Percentiles rank a stretch among this genome's conserved stretches.
phyloP scores from a whole-genome alignment of 2,113 vertebrate genomes.

The Rhizomys pruinosus region DNA sequence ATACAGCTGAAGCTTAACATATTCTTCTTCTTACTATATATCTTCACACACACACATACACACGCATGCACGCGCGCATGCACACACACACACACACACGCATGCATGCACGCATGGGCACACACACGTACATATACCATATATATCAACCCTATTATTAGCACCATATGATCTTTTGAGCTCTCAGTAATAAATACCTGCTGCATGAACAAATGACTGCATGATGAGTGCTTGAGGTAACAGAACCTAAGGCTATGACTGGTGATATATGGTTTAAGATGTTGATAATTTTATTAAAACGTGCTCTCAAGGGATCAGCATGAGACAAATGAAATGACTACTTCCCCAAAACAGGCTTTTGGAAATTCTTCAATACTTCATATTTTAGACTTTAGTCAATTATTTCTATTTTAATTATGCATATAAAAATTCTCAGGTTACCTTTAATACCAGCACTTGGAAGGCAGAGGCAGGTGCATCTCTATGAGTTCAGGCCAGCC shows the following conservation, averaged over 20 bases:
- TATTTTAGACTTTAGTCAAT: constrained; percentile 15
- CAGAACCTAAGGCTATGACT: constrained; percentile 22
- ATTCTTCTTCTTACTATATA: background rate
- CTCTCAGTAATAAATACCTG: background rate
- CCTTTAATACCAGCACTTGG: no score
- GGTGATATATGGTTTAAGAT: constrained; percentile 3
- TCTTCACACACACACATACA: background rate
- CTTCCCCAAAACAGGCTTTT: background rate
- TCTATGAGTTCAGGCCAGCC: no score
- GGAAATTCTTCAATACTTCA: constrained; percentile 10
- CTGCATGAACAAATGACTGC: background rate
- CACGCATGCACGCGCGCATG: background rate
- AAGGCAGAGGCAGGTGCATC: no score
- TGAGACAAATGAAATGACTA: background rate
- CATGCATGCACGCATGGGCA: background rate
- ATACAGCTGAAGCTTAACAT: background rate
- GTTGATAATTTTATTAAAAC: constrained; percentile 27
- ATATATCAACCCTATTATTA: background rate
- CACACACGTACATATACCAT: background rate
- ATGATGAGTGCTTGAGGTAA: background rate
- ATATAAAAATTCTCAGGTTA: background rate
- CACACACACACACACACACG: background rate
- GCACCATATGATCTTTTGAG: background rate
- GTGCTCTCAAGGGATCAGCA: background rate
- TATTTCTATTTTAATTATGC: constrained; percentile 11